These are phyloP conservation scores for Drosophila neutralis DNA, from an alignment of 2,888 invertebrate species.

Conservation along the genomic window DNA sequence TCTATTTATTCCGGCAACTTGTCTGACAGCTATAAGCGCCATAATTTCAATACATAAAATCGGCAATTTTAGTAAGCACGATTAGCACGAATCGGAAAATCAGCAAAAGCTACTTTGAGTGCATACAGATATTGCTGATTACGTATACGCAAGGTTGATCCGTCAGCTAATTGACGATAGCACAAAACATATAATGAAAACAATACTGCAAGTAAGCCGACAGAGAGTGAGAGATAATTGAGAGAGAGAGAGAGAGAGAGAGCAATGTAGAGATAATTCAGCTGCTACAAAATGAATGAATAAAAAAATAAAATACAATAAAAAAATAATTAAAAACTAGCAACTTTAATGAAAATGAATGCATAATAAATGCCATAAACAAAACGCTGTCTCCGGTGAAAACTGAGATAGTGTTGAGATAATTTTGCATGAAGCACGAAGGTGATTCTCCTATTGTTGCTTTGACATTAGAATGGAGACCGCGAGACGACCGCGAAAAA, in stretches of 20 bases:
- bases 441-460: constrained; percentile 53
- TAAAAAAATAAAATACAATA: neutral
- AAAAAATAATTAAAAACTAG: constrained; percentile 2
- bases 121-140: constrained; percentile 36
- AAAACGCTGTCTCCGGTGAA: constrained; percentile 26
- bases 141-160: constrained; percentile 67
- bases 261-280: neutral
- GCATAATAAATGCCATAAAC: constrained; percentile 6
- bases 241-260: constrained; percentile 6
- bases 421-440: constrained; percentile 54
- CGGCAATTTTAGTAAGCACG: constrained; percentile 11
- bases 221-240: constrained; percentile 8
- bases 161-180: constrained; percentile 54
- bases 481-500: constrained; percentile 37
- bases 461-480: constrained; percentile 43
- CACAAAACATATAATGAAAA: constrained; percentile 15
- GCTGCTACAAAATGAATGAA: constrained; percentile 8
- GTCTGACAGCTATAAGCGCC: neutral
- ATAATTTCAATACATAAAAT: neutral
- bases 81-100: constrained; percentile 12
- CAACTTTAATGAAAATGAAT: constrained; percentile 4
- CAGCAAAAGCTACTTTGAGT: neutral
- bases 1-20: neutral
- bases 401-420: constrained; percentile 59
- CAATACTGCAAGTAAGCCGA: constrained; percentile 12